A percentile compares a stretch with the other conserved stretches of the same genome.
Evolutionary conservation across 2,888 invertebrate species (phyloP).

Genomic region (Augiades crinisus): DNA sequence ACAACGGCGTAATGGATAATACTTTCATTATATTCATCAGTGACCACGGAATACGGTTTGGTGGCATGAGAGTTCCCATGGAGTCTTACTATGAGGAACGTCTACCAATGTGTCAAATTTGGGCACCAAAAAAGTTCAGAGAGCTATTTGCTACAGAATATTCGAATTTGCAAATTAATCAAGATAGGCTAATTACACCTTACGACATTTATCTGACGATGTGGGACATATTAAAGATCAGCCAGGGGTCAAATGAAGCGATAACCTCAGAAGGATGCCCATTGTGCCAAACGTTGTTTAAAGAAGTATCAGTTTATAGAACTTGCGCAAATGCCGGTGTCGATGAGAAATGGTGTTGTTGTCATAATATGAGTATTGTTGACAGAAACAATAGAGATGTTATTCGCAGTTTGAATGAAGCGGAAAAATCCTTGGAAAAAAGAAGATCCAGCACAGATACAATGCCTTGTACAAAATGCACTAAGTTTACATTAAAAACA

Average conservation of each 20-base stretch:
- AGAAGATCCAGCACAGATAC: slow-evolving; percentile 43
- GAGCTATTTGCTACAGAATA: slow-evolving; percentile 77
- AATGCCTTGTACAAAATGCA: slow-evolving; percentile 63
- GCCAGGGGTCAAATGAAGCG: slow-evolving; percentile 52
- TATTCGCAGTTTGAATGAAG: slow-evolving; percentile 58
- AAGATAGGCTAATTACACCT: slow-evolving; percentile 85
- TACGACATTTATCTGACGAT: slow-evolving; percentile 88
- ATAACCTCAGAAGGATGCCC: slow-evolving; percentile 79
- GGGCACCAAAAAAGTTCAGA: slow-evolving; percentile 83
- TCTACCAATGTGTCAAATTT: slow-evolving; percentile 86
- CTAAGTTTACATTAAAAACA: slow-evolving; percentile 67
- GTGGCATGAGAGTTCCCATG: slow-evolving; percentile 83
- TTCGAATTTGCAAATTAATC: slow-evolving; percentile 82
- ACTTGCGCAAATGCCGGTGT: slow-evolving; percentile 85
- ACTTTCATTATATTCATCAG: slow-evolving; percentile 87
- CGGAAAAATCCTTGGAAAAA: slow-evolving; percentile 50
- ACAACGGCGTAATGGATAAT: slow-evolving; percentile 79
- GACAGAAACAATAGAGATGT: slow-evolving; percentile 58
- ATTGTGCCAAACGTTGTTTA: slow-evolving; percentile 83
- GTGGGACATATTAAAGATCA: slow-evolving; percentile 78
- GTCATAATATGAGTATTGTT: slow-evolving; percentile 75
- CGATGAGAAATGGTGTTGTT: slow-evolving; percentile 88
- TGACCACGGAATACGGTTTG: slow-evolving; percentile 89
- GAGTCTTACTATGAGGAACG: slow-evolving; percentile 90
- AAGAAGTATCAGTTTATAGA: slow-evolving; percentile 77